Evolutionary conservation across 2,888 invertebrate species (phyloP).

Genomic region (Emmelina monodactyla): DNA sequence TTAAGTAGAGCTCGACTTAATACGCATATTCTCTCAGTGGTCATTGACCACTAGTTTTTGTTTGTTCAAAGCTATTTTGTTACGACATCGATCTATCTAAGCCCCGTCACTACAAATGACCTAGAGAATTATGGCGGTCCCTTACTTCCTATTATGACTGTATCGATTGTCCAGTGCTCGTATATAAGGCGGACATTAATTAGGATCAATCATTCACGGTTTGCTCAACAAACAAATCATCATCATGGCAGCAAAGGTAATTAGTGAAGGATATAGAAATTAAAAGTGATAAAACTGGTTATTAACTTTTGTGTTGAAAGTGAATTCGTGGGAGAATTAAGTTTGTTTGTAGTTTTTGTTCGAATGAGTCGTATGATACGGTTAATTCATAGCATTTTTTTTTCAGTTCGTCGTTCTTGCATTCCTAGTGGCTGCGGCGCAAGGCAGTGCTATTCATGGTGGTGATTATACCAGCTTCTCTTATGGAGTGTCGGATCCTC

Average conservation of each 20-base stretch:
- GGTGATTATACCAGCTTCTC: conserved; percentile 52
- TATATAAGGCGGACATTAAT: conserved; percentile 39
- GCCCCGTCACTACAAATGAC: conserved; percentile 23
- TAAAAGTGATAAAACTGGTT: not conserved
- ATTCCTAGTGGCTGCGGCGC: conserved; percentile 46
- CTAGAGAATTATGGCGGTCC: conserved; percentile 36
- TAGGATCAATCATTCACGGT: conserved; percentile 51
- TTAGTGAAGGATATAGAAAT: not conserved
- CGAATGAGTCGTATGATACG: too few species aligned
- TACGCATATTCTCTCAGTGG: too few species aligned
- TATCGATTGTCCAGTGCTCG: conserved; percentile 34
- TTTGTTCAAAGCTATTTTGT: not conserved
- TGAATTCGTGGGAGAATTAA: not conserved
- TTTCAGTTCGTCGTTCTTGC: conserved; percentile 54
- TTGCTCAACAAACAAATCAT: conserved; percentile 46
- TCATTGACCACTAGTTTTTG: too few species aligned
- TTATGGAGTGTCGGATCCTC: conserved; percentile 52
- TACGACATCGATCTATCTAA: not conserved
- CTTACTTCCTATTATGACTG: conserved; percentile 53
- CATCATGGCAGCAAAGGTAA: conserved; percentile 61
- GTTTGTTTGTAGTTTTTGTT: conserved; percentile 14
- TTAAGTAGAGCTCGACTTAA: too few species aligned
- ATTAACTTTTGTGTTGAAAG: not conserved
- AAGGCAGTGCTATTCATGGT: conserved; percentile 43
- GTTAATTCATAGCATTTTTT: too few species aligned